Percentiles rank a stretch among this genome's conserved stretches.
Evolutionary conservation across 2,113 vertebrate species (phyloP).

Genomic region (Uria aalge): DNA sequence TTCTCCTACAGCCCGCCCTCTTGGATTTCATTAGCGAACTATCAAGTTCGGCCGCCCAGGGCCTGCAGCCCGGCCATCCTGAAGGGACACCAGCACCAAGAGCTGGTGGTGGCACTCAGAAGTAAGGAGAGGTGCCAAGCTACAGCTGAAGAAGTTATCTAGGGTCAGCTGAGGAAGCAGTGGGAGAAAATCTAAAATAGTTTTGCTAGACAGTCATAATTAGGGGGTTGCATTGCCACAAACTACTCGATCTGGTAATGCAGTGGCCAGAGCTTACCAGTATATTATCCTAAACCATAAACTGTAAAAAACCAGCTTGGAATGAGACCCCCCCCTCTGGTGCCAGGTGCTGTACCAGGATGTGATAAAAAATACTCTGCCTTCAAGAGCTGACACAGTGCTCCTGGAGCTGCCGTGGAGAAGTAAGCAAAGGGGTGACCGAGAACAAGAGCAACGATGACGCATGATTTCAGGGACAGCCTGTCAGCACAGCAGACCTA

Average conservation of each 20-base stretch:
- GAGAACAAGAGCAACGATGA: neutral
- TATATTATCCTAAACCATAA: neutral
- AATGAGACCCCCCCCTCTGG: rapidly evolving
- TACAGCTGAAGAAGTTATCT: neutral
- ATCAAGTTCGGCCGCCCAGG: neutral
- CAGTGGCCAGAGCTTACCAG: neutral
- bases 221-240: neutral
- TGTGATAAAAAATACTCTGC: neutral
- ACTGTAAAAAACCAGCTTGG: neutral
- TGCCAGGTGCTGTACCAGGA: neutral
- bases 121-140: neutral
- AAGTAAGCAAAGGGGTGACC: neutral
- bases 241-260: neutral
- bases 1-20: neutral
- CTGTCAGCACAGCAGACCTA: neutral
- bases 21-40: neutral
- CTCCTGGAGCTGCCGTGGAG: neutral
- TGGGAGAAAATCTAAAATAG: neutral
- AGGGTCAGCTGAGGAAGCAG: neutral
- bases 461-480: neutral
- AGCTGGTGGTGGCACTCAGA: neutral
- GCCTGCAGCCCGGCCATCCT: neutral
- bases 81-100: rapidly evolving
- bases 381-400: neutral
- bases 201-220: neutral